Evolutionary conservation across 23 tunicate species (phyloP).

Genomic region (Botrylloides violaceus): DNA sequence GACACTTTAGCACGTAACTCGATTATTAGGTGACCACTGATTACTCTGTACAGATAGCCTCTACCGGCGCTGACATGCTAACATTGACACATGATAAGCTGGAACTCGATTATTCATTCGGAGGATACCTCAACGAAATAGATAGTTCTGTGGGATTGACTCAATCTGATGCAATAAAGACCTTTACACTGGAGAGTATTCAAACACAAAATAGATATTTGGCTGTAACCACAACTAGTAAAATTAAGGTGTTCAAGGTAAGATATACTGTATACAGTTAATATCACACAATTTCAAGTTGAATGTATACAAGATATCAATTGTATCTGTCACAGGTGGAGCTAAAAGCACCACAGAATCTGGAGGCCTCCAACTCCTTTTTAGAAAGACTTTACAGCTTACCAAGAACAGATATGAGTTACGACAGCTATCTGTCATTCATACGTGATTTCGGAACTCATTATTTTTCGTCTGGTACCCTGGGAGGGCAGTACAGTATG

Average conservation of each 20-base stretch:
- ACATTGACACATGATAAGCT: background rate
- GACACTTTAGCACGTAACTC: too few species aligned
- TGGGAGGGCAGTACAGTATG: constrained; percentile 57
- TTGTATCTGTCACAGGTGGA: constrained; percentile 38
- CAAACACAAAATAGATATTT: background rate
- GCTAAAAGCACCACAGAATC: constrained; percentile 28
- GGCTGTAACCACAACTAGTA: background rate
- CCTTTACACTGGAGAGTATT: background rate
- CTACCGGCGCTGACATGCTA: background rate
- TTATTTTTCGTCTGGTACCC: constrained; percentile 50
- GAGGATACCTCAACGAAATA: constrained; percentile 28
- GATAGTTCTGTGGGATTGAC: constrained; percentile 35
- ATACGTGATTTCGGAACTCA: constrained; percentile 85
- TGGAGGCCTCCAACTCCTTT: constrained; percentile 41
- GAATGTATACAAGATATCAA: too few species aligned
- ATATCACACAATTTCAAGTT: too few species aligned
- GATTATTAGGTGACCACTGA: too few species aligned
- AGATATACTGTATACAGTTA: too few species aligned
- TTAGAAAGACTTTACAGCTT: constrained; percentile 53
- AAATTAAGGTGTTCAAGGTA: constrained; percentile 10
- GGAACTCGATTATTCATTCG: constrained; percentile 34
- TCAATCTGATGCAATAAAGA: constrained; percentile 19
- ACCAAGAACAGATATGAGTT: constrained; percentile 41
- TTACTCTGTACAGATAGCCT: background rate
- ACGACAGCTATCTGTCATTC: constrained; percentile 45